Evolutionary conservation across 2,888 invertebrate genomes (phyloP).

Genomic region (Napeogenes inachia): DNA sequence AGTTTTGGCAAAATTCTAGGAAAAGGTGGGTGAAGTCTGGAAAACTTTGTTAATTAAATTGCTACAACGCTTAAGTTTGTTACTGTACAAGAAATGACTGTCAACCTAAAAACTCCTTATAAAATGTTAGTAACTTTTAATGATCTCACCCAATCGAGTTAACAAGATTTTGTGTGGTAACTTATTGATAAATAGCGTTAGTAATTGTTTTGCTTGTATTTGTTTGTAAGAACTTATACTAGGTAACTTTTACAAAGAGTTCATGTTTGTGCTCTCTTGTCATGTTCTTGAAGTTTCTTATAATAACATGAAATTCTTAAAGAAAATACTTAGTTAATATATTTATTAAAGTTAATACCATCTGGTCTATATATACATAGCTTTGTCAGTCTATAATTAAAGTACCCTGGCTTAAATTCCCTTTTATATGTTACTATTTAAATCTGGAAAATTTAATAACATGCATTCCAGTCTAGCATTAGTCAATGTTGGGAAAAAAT

Average conservation of each 20-base stretch:
- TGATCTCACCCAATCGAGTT: constrained; percentile 13
- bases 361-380: too few relatives aligned
- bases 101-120: constrained; percentile 10
- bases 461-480: not conserved
- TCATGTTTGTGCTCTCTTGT: too few relatives aligned
- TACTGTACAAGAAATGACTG: constrained; percentile 8
- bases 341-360: too few relatives aligned
- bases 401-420: not conserved
- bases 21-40: constrained; percentile 78
- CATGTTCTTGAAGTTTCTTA: too few relatives aligned
- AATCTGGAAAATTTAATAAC: not conserved
- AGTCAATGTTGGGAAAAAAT: too few relatives aligned
- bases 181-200: not conserved
- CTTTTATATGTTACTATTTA: not conserved
- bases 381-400: not conserved
- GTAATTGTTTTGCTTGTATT: too few relatives aligned
- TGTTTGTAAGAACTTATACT: too few relatives aligned
- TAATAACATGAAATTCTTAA: too few relatives aligned
- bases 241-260: too few relatives aligned
- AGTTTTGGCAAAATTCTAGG: constrained; percentile 89
- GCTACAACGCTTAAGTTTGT: constrained; percentile 9
- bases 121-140: constrained; percentile 19
- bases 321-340: too few relatives aligned
- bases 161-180: not conserved
- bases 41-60: constrained; percentile 25